Percentiles rank a stretch among this genome's conserved stretches.
Conservation (phyloP, 2,113 vertebrate species). For the Oenanthe oenanthe region DNA sequence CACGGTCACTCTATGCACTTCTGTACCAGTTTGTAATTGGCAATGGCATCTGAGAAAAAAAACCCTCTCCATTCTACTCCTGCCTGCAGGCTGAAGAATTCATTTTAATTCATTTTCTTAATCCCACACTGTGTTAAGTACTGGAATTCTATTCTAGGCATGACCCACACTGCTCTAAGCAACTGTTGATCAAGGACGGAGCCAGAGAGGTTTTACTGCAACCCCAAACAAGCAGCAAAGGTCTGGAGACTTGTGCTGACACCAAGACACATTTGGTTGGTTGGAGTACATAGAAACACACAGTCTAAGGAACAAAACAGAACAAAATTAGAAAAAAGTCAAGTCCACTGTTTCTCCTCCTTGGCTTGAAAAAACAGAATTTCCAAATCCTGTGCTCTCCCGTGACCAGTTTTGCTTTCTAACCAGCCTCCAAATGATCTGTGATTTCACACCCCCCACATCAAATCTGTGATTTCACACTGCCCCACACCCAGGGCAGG, state of each 20-base stretch:
- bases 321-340: neutral
- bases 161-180: neutral
- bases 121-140: neutral
- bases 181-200: neutral
- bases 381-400: neutral
- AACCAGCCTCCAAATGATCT: neutral
- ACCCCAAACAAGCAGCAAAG: neutral
- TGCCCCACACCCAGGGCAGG: neutral
- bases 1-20: neutral
- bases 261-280: neutral
- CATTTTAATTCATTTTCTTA: neutral
- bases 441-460: neutral
- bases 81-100: neutral
- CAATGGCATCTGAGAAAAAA: neutral
- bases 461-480: neutral
- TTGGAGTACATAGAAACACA: neutral
- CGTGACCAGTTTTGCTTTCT: neutral
- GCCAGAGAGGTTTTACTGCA: neutral
- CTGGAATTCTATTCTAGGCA: neutral
- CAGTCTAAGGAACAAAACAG: neutral
- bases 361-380: neutral
- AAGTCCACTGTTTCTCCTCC: neutral
- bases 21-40: conserved; percentile 11
- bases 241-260: conserved; percentile 21
- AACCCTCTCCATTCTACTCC: neutral